Evolutionary conservation across 1,140 invertebrate species (phyloP), one percentile per base, ranked within the genome.

Genomic region (Epicauta chinensis): DNA sequence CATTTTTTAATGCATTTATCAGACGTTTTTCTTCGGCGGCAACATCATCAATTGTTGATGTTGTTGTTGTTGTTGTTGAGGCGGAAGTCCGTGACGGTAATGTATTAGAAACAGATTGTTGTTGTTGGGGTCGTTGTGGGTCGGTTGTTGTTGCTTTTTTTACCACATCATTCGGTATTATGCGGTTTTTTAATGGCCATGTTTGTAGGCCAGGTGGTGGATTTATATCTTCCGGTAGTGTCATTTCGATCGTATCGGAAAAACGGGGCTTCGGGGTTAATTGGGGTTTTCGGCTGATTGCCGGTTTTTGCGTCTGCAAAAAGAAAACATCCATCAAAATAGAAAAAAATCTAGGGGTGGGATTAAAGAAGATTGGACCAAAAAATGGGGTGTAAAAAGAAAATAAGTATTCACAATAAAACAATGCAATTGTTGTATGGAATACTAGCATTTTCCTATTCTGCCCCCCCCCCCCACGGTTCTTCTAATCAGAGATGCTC

Each of bases 11-110:
- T 0, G 87, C 87, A 55, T 87, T 81, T 55, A 90, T 82, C 34
- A 91, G 71, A 42, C 83, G 72, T 65, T 90, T 87, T 65, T 91
- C 88, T 65, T 89, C 87, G 1, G 83, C 74, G 1, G 84, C 84
- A 2, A 89, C 84, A 58, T 68, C 53, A 46, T 66, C 61, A 23
- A 61, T 54, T 30, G 56, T 58, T 40, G 34, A 38, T 43, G 15
- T 14, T 11, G 32, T 34, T 29, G 36, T 11, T 43, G 36, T 56
- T 48, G 15, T 32, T 32, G 40, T 32, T 11, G 30, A 41, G 23
- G 38, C 31, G 31, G 23, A 43, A 11, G 16, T 47, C 23, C 38
- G 56, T 47, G 17, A 2, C 23, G 23, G 46, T 38, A 34, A 55
- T 40, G 35, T 59, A 12, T 47, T 16, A 11, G 35, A 23, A 2